These are phyloP conservation scores for Miltochrista miniata DNA, from an alignment of 2,888 invertebrate genomes.

Conservation along the genomic window DNA sequence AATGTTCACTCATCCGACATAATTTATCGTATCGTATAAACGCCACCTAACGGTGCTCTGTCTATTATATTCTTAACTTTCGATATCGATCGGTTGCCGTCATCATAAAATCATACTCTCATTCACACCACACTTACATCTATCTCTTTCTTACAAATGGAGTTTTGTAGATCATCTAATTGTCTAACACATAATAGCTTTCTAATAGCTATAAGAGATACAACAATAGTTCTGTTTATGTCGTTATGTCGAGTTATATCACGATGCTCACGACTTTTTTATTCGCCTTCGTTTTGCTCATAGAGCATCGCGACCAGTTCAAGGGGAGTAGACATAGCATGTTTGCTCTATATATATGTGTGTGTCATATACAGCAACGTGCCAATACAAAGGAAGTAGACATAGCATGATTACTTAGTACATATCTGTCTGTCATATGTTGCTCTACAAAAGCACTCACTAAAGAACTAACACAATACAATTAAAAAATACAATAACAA, in stretches of 20 bases:
- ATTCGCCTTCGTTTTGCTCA: not conserved
- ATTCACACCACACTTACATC: conserved; percentile 32
- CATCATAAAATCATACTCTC: conserved; percentile 31
- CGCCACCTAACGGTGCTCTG: conserved; percentile 48
- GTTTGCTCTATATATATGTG: no score
- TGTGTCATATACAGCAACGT: no score
- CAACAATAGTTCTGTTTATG: conserved; percentile 14
- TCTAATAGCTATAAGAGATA: conserved; percentile 35
- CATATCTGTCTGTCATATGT: no score
- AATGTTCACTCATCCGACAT: conserved; percentile 1
- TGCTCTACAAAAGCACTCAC: no score
- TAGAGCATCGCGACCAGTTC: no score
- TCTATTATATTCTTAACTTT: conserved; percentile 63
- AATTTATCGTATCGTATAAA: conserved; percentile 47
- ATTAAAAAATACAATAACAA: no score
- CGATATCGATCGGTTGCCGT: conserved; percentile 61
- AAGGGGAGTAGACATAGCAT: no score
- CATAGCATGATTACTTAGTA: no score
- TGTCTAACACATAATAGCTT: conserved; percentile 46
- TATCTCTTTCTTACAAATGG: conserved; percentile 29
- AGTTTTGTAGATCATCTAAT: conserved; percentile 47
- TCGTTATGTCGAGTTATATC: conserved; percentile 4
- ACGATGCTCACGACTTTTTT: not conserved
- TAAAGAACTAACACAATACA: no score
- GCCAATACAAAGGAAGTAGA: no score